Percentiles rank a stretch among this genome's conserved stretches.
Conservation (phyloP, 2,797 vertebrate species). For the Propithecus deckenii region DNA sequence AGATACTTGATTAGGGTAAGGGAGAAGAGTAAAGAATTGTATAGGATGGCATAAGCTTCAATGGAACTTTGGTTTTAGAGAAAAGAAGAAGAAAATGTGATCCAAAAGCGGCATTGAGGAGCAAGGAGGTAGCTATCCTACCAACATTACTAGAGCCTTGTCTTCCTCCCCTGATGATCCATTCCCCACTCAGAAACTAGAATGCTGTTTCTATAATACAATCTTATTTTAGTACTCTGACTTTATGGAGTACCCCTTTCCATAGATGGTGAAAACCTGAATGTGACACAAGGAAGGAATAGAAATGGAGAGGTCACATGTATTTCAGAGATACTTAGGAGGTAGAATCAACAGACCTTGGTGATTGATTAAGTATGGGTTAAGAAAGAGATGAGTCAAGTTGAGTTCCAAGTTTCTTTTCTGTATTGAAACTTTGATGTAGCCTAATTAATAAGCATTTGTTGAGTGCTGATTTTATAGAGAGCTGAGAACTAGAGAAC, state of each 20-base stretch:
- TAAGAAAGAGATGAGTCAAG: neutral
- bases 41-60: neutral
- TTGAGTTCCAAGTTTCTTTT: neutral
- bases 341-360: neutral
- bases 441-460: neutral
- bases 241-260: neutral
- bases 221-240: neutral
- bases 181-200: neutral
- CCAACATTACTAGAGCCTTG: neutral
- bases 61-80: neutral
- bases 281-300: neutral
- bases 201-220: neutral
- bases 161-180: neutral
- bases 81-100: neutral
- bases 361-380: neutral
- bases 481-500: neutral
- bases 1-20: neutral
- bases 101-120: neutral
- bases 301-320: neutral
- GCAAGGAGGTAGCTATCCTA: neutral
- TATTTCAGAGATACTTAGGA: neutral
- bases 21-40: neutral
- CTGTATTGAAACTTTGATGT: neutral
- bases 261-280: neutral
- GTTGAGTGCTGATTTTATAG: neutral